A percentile compares a stretch with the other conserved stretches of the same genome.
phyloP scores from a whole-genome alignment of 2,888 invertebrate species.

The Microctonus aethiopoides region DNA sequence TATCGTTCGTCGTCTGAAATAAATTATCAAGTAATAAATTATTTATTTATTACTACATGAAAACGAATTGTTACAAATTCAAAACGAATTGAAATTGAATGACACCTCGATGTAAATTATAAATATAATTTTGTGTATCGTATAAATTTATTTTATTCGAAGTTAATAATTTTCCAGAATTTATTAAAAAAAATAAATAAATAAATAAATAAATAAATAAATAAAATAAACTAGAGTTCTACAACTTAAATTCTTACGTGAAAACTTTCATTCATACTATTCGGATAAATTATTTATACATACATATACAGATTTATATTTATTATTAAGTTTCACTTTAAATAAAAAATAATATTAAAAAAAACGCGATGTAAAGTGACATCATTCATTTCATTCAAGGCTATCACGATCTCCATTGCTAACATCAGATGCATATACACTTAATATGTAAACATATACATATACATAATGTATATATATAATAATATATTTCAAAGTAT shows the following conservation, averaged over 20 bases:
- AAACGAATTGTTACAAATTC: background rate
- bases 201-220: too few relatives aligned
- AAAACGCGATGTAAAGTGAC: slow-evolving; percentile 14
- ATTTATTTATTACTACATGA: background rate
- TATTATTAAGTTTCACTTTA: background rate
- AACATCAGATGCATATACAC: background rate
- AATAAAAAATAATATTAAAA: background rate
- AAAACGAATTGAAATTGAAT: background rate
- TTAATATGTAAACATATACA: background rate
- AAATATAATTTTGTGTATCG: too few relatives aligned
- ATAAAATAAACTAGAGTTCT: too few relatives aligned
- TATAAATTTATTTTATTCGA: too few relatives aligned
- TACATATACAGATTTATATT: too few relatives aligned
- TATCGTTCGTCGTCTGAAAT: background rate
- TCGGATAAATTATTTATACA: background rate
- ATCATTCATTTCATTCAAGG: slow-evolving; percentile 33
- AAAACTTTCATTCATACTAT: background rate
- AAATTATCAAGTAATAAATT: background rate
- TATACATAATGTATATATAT: background rate
- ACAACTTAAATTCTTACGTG: too few relatives aligned
- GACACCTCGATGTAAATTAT: too few relatives aligned
- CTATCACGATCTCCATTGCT: background rate
- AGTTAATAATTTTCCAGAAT: too few relatives aligned
- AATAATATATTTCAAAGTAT: background rate
- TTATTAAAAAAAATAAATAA: too few relatives aligned